Base-by-base conservation (phyloP, 2,113 vertebrate species). In the Bubo blakistoni region DNA sequence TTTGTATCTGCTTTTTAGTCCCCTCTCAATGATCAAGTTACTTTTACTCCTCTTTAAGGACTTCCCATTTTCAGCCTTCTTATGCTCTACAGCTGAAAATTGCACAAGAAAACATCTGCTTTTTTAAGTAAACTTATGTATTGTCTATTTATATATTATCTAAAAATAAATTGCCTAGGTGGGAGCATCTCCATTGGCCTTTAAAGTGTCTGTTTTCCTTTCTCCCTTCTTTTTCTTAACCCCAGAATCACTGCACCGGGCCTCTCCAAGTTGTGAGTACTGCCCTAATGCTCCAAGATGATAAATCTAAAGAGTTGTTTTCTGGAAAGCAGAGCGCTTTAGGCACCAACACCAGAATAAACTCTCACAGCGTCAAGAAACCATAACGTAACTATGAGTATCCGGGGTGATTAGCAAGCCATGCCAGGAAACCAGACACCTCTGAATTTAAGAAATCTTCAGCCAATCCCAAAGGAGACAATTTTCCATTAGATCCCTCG, bases 401-500 rank as follows among this genome's bases (percentile, higher is more conserved):
- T 25, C 49, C 46, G 22, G 32, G 74, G 42, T 20, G 71, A 74
- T 11, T 9, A 70, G 63, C 65, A 80, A 91, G 61, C 80, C 86
- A 47, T 4, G 52, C 83, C 74, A 86, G 79, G 96, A 93, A 96
- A 95, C 9, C 79, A 29, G 93, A 95, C 42, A 92, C 90, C 83
- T 74, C 77, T 22, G 44, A 80, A 90, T 94, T 93, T 38, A 65
- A 86, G 94, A 84, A 90, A 94, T 94, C 81, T 86, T 88, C 73
- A n/a, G 81, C 95, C 84, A 81, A 78, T 63, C 91, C 97, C 94
- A 90, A 89, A 88, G 85, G 74, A 54, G 93, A 55, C 94, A 32
- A 63, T 94, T 97, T 96, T 94, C 97, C 89, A 83, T 92, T 44
- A 85, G 95, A 77, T 81, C 79, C 94, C 91, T 91, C 76, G 72